Base-by-base conservation (phyloP, 2,888 invertebrate genomes). In the Clistopyga incitator region DNA sequence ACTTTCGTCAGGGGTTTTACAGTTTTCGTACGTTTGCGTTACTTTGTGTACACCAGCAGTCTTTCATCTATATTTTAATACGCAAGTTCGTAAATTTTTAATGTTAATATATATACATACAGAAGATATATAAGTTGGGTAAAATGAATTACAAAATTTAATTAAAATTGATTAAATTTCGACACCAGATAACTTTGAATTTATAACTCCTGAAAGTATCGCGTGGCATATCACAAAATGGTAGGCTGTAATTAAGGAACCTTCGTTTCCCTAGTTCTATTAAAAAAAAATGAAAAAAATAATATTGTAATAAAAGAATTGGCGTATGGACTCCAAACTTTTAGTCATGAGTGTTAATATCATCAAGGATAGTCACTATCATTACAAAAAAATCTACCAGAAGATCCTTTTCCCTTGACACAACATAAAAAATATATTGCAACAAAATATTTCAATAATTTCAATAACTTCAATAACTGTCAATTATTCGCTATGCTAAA, bases 41-140 rank as follows among this genome's bases (percentile, higher is more conserved):
- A 61, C 45, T 61, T 25, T 61, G 70, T 70, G 54, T 29, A 70
- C 38, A 20, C 18, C 52, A 34, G 34, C 50, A 29, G 68, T 34
- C n/a, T n/a, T 72, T 45, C 29, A 47, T 47, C 61, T 45, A 20
- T 29, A 47, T 20, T 74, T 61, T 20, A 61, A 61, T 74, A 20
- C 6, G 29, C 25, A 74, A 29, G 47, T 34, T 13, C 42, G 13
- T 15, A 38, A 18, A 38, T 61, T 38, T 34, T 38, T 61, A n/a
- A 61, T 38, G 23, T n/a, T 2, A 38, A 61, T 38, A 61, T 34
- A 61, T 34, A 13, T 61, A 61, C 34, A 61, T 34, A 34, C 15
- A 61, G 6, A 3, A 1, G 4, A n/a, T 15, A 18, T 61, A 38
- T 42, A 18, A 1, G 11, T 20, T 8, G 34, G 64, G 1, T 1